Base-by-base conservation (phyloP, 2,888 invertebrate species). In the Drosophila pegasa region DNA sequence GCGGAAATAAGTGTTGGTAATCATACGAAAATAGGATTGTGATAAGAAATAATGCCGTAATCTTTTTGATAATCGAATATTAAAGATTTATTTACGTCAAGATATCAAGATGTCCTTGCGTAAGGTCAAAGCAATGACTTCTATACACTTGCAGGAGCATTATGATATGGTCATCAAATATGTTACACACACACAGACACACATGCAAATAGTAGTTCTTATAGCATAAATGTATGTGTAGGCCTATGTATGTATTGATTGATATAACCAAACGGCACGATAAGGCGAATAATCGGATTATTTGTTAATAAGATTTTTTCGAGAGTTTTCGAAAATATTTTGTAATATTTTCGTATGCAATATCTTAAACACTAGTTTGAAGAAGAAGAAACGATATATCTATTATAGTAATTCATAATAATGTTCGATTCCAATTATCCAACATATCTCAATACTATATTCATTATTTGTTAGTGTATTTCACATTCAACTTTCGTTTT, bases 91-190 rank as follows among this genome's bases (percentile, higher is more conserved):
- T 37, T n/a, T 54, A 38, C 16, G 38, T 41, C 8, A 18, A 56
- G 38, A 29, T 66, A 27, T 37, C 33, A 33, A 33, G 57, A 40
- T 33, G 88, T 86, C 85, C 88, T 85, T 85, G 85, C 54, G 27
- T 75, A 85, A 85, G 85, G 85, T 85, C 85, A 88, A 66, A 83
- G 54, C 52, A 71, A 80, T 59, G 71, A 71, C 73, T 27, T 51
- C 27, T 20, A 38, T 29, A 38, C 52, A 14, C 27, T 27, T 29
- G 18, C 38, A 38, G 52, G 52, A 29, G 52, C 29, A 40, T 38
- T 52, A 18, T 38, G 18, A 29, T 38, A 20, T 29, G 14, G 27
- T 20, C 18, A 52, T 29, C 4, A 38, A 52, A 29, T 38, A 16
- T 20, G 52, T 38, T 20, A 38, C 38, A 7, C n/a, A 27, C 16